Evolutionary conservation across 2,113 vertebrate species (phyloP), one percentile per base, ranked within the genome.

Genomic region (Panurus biarmicus): DNA sequence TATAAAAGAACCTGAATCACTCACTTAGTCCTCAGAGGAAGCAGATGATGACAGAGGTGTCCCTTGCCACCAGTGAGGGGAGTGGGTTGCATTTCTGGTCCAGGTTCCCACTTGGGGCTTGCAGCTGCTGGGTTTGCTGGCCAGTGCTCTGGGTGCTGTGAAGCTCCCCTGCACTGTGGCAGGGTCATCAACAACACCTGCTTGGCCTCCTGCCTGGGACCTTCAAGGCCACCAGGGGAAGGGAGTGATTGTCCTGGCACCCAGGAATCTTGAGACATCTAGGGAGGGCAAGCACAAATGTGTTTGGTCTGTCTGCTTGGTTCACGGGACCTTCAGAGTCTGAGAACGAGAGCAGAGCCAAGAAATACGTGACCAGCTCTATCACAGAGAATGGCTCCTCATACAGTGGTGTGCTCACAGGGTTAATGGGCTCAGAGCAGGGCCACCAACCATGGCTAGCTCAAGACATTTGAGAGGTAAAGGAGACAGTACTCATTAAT

Each of bases 291-390:
- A 54, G 67, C 65, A 64, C 26, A 72, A 23, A 56, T 35, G 14
- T 88, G 54, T 90, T 90, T 64, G 50, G 5, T 72, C 65, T 90
- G 67, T 61, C 64, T 93, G 1, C n/a, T 51, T 69, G 26, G 6
- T 29, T 83, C 84, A 13, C 58, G 48, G 72, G 84, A 65, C 76
- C 76, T 94, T 86, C 84, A 80, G 48, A 72, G 76, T 58, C 67
- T 90, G 87, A 60, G 75, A 86, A 71, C 1, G 1, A n/a, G 48
- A 29, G 29, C 31, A 76, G 22, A 72, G 24, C 19, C 12, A 26
- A 14, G 1, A 4, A 13, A 25, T 44, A 28, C 0, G 0, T 85
- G 79, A 26, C 23, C 56, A 2, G 5, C 54, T 80, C 3, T 0
- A 21, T n/a, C 53, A 2, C 54, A n/a, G 61, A 36, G 75, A 25